These are phyloP conservation scores for Sandelia bainsii DNA, from an alignment of 2,797 vertebrate species.

Conservation along the genomic window DNA sequence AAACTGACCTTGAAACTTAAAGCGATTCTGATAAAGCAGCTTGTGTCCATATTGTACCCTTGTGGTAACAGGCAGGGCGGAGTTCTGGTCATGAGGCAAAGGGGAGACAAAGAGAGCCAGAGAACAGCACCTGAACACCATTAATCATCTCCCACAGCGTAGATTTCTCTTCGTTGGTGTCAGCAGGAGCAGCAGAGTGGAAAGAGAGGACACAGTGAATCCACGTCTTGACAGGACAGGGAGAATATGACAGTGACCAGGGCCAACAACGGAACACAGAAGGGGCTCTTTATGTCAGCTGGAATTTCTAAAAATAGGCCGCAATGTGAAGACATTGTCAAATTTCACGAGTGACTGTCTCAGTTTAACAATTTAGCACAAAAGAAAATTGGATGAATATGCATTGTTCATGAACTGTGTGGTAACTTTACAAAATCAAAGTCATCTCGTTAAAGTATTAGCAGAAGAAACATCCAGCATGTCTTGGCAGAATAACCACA, in stretches of 20 bases:
- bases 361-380: background rate
- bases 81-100: constrained; percentile 23
- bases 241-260: background rate
- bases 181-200: constrained; percentile 41
- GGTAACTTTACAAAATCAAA: no score
- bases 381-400: no score
- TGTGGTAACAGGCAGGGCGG: background rate
- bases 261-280: background rate
- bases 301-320: background rate
- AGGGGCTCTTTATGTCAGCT: no score
- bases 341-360: background rate
- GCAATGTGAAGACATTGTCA: background rate
- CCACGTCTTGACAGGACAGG: constrained; percentile 8
- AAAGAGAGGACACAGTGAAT: constrained; percentile 41
- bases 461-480: no score
- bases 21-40: background rate
- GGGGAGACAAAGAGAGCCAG: constrained; percentile 32
- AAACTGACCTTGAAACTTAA: constrained; percentile 8
- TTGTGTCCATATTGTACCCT: background rate
- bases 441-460: no score
- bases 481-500: no score
- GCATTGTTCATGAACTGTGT: background rate
- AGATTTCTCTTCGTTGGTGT: constrained; percentile 33
- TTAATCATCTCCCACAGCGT: constrained; percentile 32
- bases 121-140: constrained; percentile 48